Base-by-base conservation (phyloP, 1,140 invertebrate species). In the Lanistes nyassanus region DNA sequence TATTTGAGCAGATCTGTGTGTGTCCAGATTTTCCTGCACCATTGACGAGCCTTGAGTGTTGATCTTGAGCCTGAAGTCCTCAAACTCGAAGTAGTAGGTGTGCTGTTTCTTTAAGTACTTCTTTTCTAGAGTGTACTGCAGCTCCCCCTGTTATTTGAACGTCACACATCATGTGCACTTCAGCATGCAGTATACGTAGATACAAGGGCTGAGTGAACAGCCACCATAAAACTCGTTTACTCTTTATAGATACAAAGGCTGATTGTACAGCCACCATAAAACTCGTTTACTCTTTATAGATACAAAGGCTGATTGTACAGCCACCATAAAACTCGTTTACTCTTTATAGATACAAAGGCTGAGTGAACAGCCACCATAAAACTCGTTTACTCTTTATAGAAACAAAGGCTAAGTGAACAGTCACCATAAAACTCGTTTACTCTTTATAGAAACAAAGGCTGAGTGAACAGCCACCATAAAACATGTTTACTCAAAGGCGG, bases 121-220 rank as follows among this genome's bases (percentile, higher is more conserved):
- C 31, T 69, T 42, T 21, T 69, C 67, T 42, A 69, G 47, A 2
- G 67, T 69, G 67, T 69, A 69, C 67, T 69, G 67, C 2, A 69
- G 23, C 0, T 3, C 29, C 0, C 47, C 67, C 67, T 69, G 67
- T 3, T 42, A 68, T 31, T 31, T 11, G n/a, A 36, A 19, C 5
- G 9, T 21, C 36, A 11, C 36, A 34, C 6, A 21, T 62, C 19
- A 23, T 2, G 29, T 31, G 19, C 3, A 16, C n/a, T 19, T 21
- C 9, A 34, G n/a, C 9, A 19, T 7, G 19, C 21, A 23, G 19
- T 31, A 36, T 19, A 34, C 31, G 19, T 11, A 34, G 3, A 65
- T 19, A 29, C n/a, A 31, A 3, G 11, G 21, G 34, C 19, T 36
- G 6, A 7, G 0, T 6, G n/a, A 36, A 31, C 13, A 65, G 31